These are phyloP conservation scores for Tetropium fuscum DNA, from an alignment of 2,888 invertebrate species.

Conservation along the genomic window DNA sequence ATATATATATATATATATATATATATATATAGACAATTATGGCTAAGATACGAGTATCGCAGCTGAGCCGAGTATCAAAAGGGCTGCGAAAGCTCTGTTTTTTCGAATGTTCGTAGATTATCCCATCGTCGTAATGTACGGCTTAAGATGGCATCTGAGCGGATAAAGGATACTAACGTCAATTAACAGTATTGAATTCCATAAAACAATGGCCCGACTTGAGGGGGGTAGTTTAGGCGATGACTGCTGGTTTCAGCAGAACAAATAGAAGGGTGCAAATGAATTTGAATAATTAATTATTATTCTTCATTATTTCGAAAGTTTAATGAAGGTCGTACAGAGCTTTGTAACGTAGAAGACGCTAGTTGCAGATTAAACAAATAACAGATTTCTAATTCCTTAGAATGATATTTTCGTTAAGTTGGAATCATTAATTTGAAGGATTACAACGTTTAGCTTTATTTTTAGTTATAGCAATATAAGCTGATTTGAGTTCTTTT, in stretches of 20 bases:
- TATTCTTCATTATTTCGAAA: not conserved
- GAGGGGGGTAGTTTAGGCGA: too few species aligned
- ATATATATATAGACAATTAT: too few species aligned
- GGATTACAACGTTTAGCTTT: conserved; percentile 24
- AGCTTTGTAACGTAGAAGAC: too few species aligned
- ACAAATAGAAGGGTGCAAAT: not conserved
- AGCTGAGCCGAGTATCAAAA: not conserved
- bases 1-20: too few species aligned
- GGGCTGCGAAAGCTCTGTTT: not conserved
- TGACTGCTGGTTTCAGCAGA: too few species aligned
- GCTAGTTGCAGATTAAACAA: conserved; percentile 13
- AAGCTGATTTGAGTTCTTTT: conserved; percentile 40
- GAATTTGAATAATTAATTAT: conserved; percentile 12
- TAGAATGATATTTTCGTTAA: conserved; percentile 22
- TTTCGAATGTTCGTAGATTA: not conserved
- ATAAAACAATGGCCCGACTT: conserved; percentile 3
- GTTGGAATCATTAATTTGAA: conserved; percentile 33
- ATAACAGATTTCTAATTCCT: conserved; percentile 21
- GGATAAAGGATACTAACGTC: conserved; percentile 10
- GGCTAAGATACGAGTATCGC: too few species aligned
- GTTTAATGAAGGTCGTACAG: conserved; percentile 1
- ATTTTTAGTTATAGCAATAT: conserved; percentile 32
- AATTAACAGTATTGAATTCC: conserved; percentile 12
- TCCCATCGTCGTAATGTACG: not conserved
- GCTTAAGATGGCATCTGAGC: not conserved